Evolutionary conservation across 2,797 vertebrate species (phyloP).

Genomic region (Thamnophis elegans): DNA sequence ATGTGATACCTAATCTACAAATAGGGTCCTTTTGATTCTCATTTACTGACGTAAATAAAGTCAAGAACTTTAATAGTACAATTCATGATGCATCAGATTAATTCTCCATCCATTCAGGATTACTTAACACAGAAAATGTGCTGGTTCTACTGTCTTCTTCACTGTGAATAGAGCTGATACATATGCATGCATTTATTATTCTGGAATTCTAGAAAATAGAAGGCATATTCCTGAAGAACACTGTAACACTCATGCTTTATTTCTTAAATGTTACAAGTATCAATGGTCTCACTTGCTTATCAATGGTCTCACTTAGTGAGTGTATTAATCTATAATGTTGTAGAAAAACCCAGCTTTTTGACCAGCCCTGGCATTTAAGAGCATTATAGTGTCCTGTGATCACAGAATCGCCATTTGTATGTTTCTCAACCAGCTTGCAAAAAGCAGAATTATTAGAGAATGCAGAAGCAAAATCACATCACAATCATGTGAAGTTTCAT

Average conservation of each 20-base stretch:
- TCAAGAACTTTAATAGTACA: not conserved
- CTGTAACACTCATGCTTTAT: not conserved
- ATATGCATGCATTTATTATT: not conserved
- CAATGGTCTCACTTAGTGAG: not conserved
- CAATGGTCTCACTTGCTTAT: not conserved
- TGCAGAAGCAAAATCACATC: not conserved
- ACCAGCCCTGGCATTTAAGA: not conserved
- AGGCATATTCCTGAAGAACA: not conserved
- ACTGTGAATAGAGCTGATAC: not conserved
- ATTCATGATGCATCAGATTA: not conserved
- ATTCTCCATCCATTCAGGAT: not conserved
- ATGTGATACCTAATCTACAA: not conserved
- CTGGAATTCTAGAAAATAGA: not conserved
- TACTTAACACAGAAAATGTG: not conserved
- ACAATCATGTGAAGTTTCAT: not conserved
- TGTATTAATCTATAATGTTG: not conserved
- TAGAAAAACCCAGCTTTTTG: not conserved
- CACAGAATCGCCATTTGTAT: not conserved
- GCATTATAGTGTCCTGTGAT: not conserved
- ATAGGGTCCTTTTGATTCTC: not conserved
- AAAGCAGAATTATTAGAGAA: not conserved
- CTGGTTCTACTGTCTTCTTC: not conserved
- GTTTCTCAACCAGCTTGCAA: not conserved
- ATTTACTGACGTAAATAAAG: not conserved
- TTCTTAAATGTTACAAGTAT: not conserved